Evolutionary conservation across 1,140 invertebrate species (phyloP).

Genomic region (Aplysia californica): DNA sequence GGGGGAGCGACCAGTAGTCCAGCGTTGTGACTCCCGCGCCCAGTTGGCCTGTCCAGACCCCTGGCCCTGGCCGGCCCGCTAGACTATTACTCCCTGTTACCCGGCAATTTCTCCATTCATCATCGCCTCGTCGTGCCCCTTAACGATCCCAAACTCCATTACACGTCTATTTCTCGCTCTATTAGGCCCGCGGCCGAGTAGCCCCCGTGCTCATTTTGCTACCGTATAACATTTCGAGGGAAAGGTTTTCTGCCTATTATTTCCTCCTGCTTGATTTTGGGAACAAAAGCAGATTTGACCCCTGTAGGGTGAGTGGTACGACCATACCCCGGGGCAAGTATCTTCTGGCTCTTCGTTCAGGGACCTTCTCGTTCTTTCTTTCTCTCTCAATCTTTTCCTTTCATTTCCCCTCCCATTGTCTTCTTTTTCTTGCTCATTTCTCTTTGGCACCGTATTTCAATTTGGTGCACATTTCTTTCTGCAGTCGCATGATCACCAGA

Average conservation of each 20-base stretch:
- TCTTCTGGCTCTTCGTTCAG: too few species aligned
- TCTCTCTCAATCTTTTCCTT: background rate
- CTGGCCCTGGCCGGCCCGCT: background rate
- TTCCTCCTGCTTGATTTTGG: background rate
- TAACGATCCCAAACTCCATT: slow-evolving; percentile 27
- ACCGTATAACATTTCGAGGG: slow-evolving; percentile 12
- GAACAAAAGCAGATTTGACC: slow-evolving; percentile 4
- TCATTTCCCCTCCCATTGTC: background rate
- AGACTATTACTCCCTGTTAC: slow-evolving; percentile 31
- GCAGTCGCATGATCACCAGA: too few species aligned
- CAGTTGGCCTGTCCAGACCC: background rate
- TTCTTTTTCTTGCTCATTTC: background rate
- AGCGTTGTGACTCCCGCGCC: background rate
- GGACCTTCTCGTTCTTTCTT: background rate
- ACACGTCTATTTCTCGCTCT: slow-evolving; percentile 28
- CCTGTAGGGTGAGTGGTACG: too few species aligned
- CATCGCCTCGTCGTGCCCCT: slow-evolving; percentile 11
- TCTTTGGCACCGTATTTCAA: too few species aligned
- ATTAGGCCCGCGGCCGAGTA: slow-evolving; percentile 11
- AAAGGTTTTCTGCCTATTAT: background rate
- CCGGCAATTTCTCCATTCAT: slow-evolving; percentile 29
- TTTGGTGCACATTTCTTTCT: too few species aligned
- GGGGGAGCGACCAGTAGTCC: too few species aligned
- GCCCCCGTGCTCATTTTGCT: background rate
- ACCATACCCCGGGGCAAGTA: too few species aligned